Evolutionary conservation across 30 jellyfish, hydroid and myxozoan genomes (phyloP).

Genomic region (Rhopilema esculentum): DNA sequence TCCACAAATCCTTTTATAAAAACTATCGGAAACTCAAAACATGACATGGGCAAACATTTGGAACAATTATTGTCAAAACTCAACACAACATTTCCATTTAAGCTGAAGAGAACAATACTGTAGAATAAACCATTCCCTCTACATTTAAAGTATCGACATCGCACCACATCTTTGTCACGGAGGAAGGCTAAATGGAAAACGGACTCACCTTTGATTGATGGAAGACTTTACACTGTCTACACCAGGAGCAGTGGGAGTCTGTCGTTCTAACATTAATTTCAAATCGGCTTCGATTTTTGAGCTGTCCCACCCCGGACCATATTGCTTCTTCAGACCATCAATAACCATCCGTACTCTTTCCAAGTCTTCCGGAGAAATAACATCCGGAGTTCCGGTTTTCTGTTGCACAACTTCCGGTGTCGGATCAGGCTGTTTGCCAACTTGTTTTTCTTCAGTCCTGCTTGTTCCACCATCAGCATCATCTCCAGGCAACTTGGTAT

Average conservation of each 20-base stretch:
- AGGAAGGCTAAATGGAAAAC: not conserved
- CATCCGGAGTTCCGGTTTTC: constrained; percentile 4
- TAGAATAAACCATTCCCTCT: too few species aligned
- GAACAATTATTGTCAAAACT: too few species aligned
- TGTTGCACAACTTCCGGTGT: not conserved
- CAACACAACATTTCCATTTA: too few species aligned
- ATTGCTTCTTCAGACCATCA: constrained; percentile 51
- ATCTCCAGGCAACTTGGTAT: constrained; percentile 8
- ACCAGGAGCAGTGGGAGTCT: not conserved
- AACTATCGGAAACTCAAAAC: too few species aligned
- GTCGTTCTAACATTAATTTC: constrained; percentile 34
- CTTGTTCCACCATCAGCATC: not conserved
- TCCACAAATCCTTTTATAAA: too few species aligned
- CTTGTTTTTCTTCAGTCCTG: not conserved
- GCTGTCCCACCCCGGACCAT: constrained; percentile 68
- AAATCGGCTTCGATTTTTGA: constrained; percentile 57
- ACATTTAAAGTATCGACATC: too few species aligned
- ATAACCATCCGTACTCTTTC: constrained; percentile 33
- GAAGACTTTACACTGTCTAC: not conserved
- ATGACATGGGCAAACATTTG: too few species aligned
- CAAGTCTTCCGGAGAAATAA: constrained; percentile 38
- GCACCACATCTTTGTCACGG: too few species aligned
- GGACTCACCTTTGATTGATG: not conserved
- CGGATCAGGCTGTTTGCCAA: not conserved
- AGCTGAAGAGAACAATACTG: too few species aligned